Conservation (phyloP, 2,113 vertebrate genomes). For the Brevimyrus niger region DNA sequence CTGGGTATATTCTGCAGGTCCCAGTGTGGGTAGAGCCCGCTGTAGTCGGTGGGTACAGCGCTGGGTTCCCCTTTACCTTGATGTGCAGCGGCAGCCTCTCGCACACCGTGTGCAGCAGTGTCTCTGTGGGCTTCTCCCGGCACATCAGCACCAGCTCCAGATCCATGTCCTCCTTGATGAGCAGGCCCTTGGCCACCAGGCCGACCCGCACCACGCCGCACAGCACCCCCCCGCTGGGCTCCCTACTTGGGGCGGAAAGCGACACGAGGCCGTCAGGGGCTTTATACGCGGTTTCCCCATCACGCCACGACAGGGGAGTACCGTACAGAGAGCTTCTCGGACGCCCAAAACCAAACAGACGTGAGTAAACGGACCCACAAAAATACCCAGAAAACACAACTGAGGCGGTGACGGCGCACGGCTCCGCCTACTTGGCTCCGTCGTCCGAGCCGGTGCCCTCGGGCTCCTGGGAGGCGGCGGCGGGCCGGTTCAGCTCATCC, state of each 20-base stretch:
- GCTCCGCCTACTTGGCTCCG: slow-evolving; percentile 67
- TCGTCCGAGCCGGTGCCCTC: slow-evolving; percentile 68
- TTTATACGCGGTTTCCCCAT: background rate
- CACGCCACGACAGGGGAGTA: background rate
- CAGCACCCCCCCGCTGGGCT: slow-evolving; percentile 76
- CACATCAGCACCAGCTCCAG: slow-evolving; percentile 97
- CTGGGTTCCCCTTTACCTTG: slow-evolving; percentile 61
- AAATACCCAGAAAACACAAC: background rate
- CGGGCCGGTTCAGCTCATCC: slow-evolving; percentile 60
- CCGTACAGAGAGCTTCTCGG: background rate
- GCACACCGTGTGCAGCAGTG: slow-evolving; percentile 80
- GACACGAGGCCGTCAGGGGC: background rate
- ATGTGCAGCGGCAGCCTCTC: slow-evolving; percentile 91
- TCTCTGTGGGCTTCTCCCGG: slow-evolving; percentile 90
- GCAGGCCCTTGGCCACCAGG: slow-evolving; percentile 92
- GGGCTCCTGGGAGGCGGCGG: slow-evolving; percentile 53
- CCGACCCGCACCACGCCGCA: slow-evolving; percentile 97
- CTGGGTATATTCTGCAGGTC: background rate
- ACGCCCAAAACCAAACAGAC: background rate
- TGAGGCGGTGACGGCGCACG: no score
- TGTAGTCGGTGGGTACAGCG: no score
- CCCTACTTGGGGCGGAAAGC: slow-evolving; percentile 54
- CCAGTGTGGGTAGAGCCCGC: no score
- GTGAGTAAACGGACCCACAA: background rate
- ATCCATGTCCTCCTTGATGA: slow-evolving; percentile 98